Evolutionary conservation across 2,113 vertebrate species (phyloP).

Genomic region (Balaeniceps rex): DNA sequence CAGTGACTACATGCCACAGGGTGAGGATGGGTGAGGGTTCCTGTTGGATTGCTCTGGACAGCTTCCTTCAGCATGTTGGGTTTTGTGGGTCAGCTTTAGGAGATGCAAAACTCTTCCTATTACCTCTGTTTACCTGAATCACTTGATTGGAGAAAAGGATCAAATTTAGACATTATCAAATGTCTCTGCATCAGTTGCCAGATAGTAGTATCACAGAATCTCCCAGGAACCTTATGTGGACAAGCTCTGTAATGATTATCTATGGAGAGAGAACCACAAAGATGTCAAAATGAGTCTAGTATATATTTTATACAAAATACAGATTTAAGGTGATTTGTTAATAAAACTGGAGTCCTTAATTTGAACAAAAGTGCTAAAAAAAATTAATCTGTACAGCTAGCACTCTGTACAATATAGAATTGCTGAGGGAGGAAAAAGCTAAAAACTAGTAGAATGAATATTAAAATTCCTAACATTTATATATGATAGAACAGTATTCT

Average conservation of each 20-base stretch:
- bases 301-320: not conserved
- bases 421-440: not conserved
- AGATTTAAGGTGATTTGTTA: not conserved
- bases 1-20: not conserved
- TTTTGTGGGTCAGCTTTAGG: not conserved
- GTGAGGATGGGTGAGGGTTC: not conserved
- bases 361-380: not conserved
- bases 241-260: not conserved
- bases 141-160: not conserved
- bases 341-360: not conserved
- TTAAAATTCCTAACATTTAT: not conserved
- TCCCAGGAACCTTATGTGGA: not conserved
- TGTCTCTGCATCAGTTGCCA: not conserved
- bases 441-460: not conserved
- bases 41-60: not conserved
- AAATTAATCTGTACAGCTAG: not conserved
- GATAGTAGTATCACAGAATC: not conserved
- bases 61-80: not conserved
- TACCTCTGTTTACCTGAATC: not conserved
- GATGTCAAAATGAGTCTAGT: not conserved
- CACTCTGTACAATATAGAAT: not conserved
- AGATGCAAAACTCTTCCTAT: not conserved
- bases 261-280: not conserved
- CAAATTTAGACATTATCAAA: not conserved
- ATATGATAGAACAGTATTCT: not conserved